Conservation (phyloP, 2,113 vertebrate species). For the Stegastes partitus region DNA sequence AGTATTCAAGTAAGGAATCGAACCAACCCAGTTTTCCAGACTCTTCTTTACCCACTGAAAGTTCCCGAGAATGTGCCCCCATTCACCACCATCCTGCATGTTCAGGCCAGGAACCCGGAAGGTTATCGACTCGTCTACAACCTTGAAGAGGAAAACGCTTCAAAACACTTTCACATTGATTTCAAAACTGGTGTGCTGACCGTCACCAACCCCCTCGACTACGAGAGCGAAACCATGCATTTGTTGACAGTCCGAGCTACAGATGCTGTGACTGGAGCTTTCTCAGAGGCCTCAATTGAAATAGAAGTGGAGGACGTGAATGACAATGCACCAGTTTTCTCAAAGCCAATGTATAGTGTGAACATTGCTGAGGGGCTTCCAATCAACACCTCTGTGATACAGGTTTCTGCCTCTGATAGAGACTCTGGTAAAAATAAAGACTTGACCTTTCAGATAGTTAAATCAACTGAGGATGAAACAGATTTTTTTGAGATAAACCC, state of each 20-base stretch:
- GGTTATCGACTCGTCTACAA: conserved; percentile 96
- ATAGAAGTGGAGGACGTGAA: conserved; percentile 95
- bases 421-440: conserved; percentile 92
- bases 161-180: conserved; percentile 90
- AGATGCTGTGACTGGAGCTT: conserved; percentile 92
- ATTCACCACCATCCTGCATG: conserved; percentile 93
- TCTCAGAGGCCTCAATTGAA: conserved; percentile 92
- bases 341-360: conserved; percentile 83
- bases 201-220: conserved; percentile 92
- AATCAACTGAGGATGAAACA: conserved; percentile 84
- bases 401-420: conserved; percentile 88
- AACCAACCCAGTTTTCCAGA: conserved; percentile 95
- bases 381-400: conserved; percentile 87
- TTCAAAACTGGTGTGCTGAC: conserved; percentile 95
- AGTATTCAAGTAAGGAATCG: conserved; percentile 92
- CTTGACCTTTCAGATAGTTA: conserved; percentile 89
- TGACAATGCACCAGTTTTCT: conserved; percentile 92
- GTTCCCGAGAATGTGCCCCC: conserved; percentile 93
- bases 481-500: conserved; percentile 90
- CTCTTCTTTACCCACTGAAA: conserved; percentile 90
- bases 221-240: conserved; percentile 88
- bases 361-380: conserved; percentile 89
- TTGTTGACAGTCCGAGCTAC: conserved; percentile 91
- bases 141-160: conserved; percentile 90
- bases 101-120: conserved; percentile 95